A percentile compares a stretch with the other conserved stretches of the same genome.
phyloP scores from a whole-genome alignment of 2,113 vertebrate genomes.

The Elephantulus edwardii region DNA sequence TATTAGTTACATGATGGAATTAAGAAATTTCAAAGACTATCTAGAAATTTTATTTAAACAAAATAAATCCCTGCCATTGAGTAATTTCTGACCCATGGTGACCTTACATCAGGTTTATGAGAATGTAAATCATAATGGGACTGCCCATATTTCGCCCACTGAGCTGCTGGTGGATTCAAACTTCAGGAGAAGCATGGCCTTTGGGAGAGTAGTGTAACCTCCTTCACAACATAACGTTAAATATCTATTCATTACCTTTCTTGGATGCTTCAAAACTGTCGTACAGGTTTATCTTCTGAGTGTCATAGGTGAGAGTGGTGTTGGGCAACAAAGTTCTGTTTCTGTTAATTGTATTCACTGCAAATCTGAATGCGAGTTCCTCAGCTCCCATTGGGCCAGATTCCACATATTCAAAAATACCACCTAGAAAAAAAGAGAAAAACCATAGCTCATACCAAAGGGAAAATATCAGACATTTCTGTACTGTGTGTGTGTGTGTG shows the following conservation, averaged over 20 bases:
- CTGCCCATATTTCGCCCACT: too few relatives aligned
- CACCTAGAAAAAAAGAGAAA: slow-evolving; percentile 85
- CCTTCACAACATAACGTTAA: background rate
- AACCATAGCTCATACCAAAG: slow-evolving; percentile 57
- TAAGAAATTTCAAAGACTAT: slow-evolving; percentile 20
- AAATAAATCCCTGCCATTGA: too few relatives aligned
- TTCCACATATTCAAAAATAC: slow-evolving; percentile 98
- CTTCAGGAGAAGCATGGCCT: too few relatives aligned
- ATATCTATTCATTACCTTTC: slow-evolving; percentile 90
- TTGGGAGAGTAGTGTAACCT: too few relatives aligned
- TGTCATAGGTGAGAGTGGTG: slow-evolving; percentile 98
- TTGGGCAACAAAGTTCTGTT: slow-evolving; percentile 99
- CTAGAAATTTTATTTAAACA: background rate
- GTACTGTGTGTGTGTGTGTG: background rate
- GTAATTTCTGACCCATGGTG: too few relatives aligned
- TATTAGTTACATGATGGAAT: background rate
- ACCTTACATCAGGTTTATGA: too few relatives aligned
- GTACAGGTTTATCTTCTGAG: slow-evolving; percentile 99
- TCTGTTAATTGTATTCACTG: slow-evolving; percentile 99
- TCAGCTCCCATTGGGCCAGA: slow-evolving; percentile 97
- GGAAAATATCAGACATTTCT: background rate
- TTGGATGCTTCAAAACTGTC: slow-evolving; percentile 99
- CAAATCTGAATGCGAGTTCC: slow-evolving; percentile 99
- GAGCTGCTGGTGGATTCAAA: too few relatives aligned
- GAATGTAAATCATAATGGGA: too few relatives aligned